These are phyloP conservation scores for Pachycephala philippinensis DNA, from an alignment of 2,113 vertebrate genomes.

Conservation along the genomic window DNA sequence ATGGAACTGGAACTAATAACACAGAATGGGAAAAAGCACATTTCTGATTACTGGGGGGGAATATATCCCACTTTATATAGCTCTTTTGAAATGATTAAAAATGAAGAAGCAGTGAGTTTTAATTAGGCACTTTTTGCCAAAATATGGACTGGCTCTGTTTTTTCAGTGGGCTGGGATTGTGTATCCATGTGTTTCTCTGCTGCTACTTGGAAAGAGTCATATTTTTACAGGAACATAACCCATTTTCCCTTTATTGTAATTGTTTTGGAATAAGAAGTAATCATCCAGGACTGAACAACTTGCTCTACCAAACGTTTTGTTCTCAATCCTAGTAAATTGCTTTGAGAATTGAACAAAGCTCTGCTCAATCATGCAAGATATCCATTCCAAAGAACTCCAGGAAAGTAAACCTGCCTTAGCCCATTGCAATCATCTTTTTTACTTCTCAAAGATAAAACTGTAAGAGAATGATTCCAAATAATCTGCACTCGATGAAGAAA, in stretches of 20 bases:
- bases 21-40: not conserved
- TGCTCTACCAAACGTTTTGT: constrained; percentile 65
- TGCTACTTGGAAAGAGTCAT: constrained; percentile 54
- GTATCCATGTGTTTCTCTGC: constrained; percentile 26
- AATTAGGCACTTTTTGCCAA: not conserved
- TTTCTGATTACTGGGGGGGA: not conserved
- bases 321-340: constrained; percentile 75
- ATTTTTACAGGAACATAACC: constrained; percentile 68
- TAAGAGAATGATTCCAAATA: not conserved
- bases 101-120: not conserved
- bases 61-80: not conserved
- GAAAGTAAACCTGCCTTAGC: constrained; percentile 65
- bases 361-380: constrained; percentile 73
- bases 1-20: not conserved
- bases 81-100: not conserved
- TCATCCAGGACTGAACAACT: constrained; percentile 76
- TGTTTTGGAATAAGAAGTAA: constrained; percentile 77
- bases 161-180: not conserved
- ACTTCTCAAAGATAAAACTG: constrained; percentile 22
- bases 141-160: not conserved
- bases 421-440: not conserved
- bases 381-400: constrained; percentile 46
- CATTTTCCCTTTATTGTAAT: constrained; percentile 73
- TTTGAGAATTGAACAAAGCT: constrained; percentile 77
- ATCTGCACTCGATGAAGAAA: not conserved